These are phyloP conservation scores for Tetraneura akinire DNA, from an alignment of 1,140 invertebrate species.

Conservation along the genomic window DNA sequence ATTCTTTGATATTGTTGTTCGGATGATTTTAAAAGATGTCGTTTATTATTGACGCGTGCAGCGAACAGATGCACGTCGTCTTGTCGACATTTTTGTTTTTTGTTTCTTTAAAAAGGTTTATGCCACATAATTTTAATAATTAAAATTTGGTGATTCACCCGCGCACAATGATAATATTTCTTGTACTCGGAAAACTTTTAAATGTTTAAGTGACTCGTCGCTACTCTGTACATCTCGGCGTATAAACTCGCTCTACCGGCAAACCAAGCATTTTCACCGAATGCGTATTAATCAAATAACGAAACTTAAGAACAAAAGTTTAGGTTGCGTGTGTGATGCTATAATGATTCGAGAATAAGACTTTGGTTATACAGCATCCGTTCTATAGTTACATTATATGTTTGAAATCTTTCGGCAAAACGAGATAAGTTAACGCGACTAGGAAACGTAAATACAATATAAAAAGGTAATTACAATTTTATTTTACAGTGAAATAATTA, in stretches of 20 bases:
- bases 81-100: no score
- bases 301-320: constrained; percentile 39
- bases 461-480: no score
- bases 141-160: neutral
- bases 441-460: no score
- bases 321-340: neutral
- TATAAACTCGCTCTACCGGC: constrained; percentile 5
- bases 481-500: no score
- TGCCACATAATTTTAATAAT: neutral
- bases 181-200: constrained; percentile 3
- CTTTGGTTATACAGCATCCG: neutral
- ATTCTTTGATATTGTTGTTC: no score
- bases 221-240: neutral
- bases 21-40: no score
- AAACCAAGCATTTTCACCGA: constrained; percentile 1
- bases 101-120: neutral
- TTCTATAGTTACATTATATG: neutral
- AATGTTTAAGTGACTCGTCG: constrained; percentile 19
- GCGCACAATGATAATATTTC: neutral
- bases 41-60: no score
- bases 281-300: constrained; percentile 20
- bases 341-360: neutral
- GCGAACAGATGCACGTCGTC: no score
- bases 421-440: no score
- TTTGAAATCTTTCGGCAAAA: neutral